Evolutionary conservation across 2,888 invertebrate genomes (phyloP).

Genomic region (Abrostola tripartita): DNA sequence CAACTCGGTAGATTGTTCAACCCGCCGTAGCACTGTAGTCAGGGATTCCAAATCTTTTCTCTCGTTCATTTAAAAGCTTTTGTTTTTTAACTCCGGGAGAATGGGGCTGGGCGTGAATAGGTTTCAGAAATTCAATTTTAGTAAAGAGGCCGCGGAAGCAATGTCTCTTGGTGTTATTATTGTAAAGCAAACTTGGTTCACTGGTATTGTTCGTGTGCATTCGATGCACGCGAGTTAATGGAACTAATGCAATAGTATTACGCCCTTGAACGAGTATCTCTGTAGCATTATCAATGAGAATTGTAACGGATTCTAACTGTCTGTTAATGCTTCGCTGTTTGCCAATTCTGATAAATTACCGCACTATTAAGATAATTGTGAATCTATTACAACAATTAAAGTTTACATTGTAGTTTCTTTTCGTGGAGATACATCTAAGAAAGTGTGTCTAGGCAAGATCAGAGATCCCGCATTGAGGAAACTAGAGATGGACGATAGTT

Average conservation of each 20-base stretch:
- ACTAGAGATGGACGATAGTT: conserved; percentile 10
- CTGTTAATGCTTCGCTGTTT: conserved; percentile 22
- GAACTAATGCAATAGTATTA: conserved; percentile 62
- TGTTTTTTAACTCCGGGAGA: conserved; percentile 46
- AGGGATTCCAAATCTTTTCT: conserved; percentile 12
- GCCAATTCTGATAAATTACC: conserved; percentile 24
- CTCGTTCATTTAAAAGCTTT: conserved; percentile 42
- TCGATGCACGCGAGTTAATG: conserved; percentile 60
- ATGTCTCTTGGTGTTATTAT: conserved; percentile 40
- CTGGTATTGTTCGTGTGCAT: conserved; percentile 32
- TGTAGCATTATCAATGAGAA: conserved; percentile 64
- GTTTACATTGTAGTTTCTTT: not conserved
- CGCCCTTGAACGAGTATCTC: conserved; percentile 63
- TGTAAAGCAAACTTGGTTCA: conserved; percentile 16
- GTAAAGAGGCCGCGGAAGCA: conserved; percentile 51
- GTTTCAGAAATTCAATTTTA: conserved; percentile 41
- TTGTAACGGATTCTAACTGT: conserved; percentile 36
- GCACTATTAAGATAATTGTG: conserved; percentile 27
- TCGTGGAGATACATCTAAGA: not conserved
- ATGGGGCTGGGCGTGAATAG: conserved; percentile 35
- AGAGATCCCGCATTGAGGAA: conserved; percentile 15
- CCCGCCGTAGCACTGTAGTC: conserved; percentile 17
- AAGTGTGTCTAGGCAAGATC: conserved; percentile 11
- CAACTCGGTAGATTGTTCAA: conserved; percentile 13
- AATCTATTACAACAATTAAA: conserved; percentile 10